Conservation (phyloP, 2,888 invertebrate genomes). For the Nemotelus nigrinus region DNA sequence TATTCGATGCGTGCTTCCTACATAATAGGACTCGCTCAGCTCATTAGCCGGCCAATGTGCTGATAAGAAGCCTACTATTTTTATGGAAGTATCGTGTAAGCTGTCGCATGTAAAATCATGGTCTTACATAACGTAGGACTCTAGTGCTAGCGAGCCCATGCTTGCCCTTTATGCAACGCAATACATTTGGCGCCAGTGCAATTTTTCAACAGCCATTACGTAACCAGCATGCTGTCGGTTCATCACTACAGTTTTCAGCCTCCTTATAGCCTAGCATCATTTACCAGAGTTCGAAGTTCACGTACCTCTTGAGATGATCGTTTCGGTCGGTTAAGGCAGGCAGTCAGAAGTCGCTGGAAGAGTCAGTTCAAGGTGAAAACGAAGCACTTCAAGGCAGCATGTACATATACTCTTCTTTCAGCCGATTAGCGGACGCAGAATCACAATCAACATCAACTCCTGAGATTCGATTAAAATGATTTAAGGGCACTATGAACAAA, state of each 20-base stretch:
- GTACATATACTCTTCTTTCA: background rate
- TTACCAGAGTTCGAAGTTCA: background rate
- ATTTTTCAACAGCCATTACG: slow-evolving; percentile 11
- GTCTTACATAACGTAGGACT: slow-evolving; percentile 12
- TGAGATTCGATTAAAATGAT: background rate
- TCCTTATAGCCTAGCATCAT: background rate
- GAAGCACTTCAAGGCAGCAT: slow-evolving; percentile 24
- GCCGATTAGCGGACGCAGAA: background rate
- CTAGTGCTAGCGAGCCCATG: too few species aligned
- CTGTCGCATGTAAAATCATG: background rate
- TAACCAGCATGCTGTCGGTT: slow-evolving; percentile 2
- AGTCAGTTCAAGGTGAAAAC: slow-evolving; percentile 16
- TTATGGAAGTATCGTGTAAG: background rate
- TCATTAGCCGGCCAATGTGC: background rate
- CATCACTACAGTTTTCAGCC: background rate
- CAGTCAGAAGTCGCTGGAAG: background rate
- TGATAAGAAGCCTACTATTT: slow-evolving; percentile 23
- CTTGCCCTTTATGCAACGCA: background rate
- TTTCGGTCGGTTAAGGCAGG: slow-evolving; percentile 8
- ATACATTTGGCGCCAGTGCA: slow-evolving; percentile 13
- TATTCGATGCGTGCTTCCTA: background rate
- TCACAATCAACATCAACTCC: background rate
- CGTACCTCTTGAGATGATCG: background rate
- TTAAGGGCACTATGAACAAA: background rate
- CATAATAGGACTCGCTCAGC: background rate